Conservation (phyloP, 2,113 vertebrate species). For the Tauraco erythrolophus region DNA sequence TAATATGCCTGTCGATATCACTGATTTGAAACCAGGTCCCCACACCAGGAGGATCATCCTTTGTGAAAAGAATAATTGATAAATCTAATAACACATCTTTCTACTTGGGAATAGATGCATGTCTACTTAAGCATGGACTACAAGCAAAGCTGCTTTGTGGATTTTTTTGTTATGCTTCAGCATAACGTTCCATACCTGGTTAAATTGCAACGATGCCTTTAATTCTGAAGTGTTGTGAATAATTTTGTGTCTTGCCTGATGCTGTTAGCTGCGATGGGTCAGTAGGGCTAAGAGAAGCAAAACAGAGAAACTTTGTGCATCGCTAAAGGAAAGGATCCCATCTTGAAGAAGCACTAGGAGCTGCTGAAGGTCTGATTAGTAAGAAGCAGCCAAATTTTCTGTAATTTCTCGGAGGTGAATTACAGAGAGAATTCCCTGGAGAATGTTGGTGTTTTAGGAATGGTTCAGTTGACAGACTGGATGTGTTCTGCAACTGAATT, state of each 20-base stretch:
- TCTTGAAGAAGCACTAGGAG: not conserved
- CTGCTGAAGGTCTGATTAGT: not conserved
- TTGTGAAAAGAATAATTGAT: not conserved
- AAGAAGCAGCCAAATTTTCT: not conserved
- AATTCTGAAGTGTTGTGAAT: not conserved
- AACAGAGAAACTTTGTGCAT: not conserved
- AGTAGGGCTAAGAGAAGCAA: not conserved
- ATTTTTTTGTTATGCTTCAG: not conserved
- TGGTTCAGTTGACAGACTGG: not conserved
- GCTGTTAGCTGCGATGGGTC: not conserved
- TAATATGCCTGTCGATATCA: not conserved
- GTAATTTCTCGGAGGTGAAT: not conserved
- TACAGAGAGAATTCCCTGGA: not conserved
- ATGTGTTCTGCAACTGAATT: not conserved
- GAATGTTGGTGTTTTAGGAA: not conserved
- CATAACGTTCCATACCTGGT: not conserved
- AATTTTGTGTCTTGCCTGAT: not conserved
- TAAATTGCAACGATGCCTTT: not conserved
- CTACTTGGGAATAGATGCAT: not conserved
- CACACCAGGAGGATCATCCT: rapidly evolving
- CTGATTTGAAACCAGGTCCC: not conserved
- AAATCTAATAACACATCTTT: not conserved
- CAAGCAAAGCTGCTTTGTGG: not conserved
- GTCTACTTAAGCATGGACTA: not conserved
- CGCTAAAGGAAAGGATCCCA: not conserved